phyloP scores from a whole-genome alignment of 2,113 vertebrate species.

The Polyodon spathula region DNA sequence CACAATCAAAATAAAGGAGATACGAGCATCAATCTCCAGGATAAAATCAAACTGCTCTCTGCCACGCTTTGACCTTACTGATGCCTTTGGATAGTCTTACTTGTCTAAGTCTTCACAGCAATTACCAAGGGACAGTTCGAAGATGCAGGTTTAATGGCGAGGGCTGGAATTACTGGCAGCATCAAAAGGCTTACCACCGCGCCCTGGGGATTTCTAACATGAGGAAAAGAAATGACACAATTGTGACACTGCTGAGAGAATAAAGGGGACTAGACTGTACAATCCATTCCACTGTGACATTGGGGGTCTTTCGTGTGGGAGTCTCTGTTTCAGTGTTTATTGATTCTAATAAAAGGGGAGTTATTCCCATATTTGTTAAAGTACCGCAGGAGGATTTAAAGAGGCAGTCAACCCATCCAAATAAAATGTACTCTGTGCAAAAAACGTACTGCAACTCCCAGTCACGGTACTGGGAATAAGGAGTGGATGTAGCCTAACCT shows the following conservation, averaged over 20 bases:
- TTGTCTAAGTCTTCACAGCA: slow-evolving; percentile 51
- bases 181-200: slow-evolving; percentile 30
- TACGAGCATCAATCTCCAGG: slow-evolving; percentile 65
- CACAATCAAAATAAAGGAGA: slow-evolving; percentile 60
- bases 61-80: slow-evolving; percentile 56
- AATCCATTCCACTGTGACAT: background rate
- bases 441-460: too few relatives aligned
- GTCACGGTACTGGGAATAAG: too few relatives aligned
- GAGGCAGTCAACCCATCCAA: too few relatives aligned
- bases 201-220: slow-evolving; percentile 22
- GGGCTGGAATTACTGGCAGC: slow-evolving; percentile 44
- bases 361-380: too few relatives aligned
- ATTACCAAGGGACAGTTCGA: slow-evolving; percentile 46
- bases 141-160: slow-evolving; percentile 44
- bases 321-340: background rate
- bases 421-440: too few relatives aligned
- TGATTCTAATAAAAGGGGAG: too few relatives aligned
- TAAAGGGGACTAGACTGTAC: slow-evolving; percentile 6
- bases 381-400: too few relatives aligned
- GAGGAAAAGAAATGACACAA: slow-evolving; percentile 27
- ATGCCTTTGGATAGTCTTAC: slow-evolving; percentile 61
- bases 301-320: too few relatives aligned
- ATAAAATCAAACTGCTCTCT: slow-evolving; percentile 64
- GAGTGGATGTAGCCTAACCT: too few relatives aligned
- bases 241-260: slow-evolving; percentile 25